These are phyloP conservation scores for Pagetopsis macropterus DNA, from an alignment of 2,797 vertebrate species.

Conservation along the genomic window DNA sequence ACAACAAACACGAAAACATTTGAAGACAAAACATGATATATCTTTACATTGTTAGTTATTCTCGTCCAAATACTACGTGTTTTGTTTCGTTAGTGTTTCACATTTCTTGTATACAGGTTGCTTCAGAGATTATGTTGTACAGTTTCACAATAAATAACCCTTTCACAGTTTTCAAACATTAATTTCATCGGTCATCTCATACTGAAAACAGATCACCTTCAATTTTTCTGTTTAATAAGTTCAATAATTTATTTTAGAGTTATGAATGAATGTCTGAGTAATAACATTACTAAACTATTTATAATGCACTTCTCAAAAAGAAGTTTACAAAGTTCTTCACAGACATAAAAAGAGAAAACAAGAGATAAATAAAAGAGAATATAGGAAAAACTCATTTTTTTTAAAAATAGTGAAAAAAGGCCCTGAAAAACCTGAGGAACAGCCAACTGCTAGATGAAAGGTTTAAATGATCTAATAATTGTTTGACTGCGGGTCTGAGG, in stretches of 20 bases:
- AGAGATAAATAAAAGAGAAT: too few relatives aligned
- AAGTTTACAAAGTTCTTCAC: too few relatives aligned
- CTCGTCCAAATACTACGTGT: not conserved
- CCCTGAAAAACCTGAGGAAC: not conserved
- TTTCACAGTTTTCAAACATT: not conserved
- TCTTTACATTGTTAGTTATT: not conserved
- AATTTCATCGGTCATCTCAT: not conserved
- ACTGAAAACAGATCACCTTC: not conserved
- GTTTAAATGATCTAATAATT: slow-evolving; percentile 31
- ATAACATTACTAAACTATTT: too few relatives aligned
- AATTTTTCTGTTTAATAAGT: not conserved
- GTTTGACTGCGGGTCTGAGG: slow-evolving; percentile 3
- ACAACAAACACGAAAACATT: not conserved
- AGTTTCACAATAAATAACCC: not conserved
- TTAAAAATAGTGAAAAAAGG: not conserved
- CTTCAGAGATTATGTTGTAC: not conserved
- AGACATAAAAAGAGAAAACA: too few relatives aligned
- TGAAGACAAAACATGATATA: not conserved
- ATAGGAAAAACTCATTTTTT: too few relatives aligned
- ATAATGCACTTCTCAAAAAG: too few relatives aligned
- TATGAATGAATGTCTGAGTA: not conserved
- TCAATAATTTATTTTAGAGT: not conserved
- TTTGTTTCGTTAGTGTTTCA: not conserved
- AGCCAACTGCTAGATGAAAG: slow-evolving; percentile 4
- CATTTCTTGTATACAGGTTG: not conserved